Evolutionary conservation across 1,140 invertebrate species (phyloP).

Genomic region (Delia radicum): DNA sequence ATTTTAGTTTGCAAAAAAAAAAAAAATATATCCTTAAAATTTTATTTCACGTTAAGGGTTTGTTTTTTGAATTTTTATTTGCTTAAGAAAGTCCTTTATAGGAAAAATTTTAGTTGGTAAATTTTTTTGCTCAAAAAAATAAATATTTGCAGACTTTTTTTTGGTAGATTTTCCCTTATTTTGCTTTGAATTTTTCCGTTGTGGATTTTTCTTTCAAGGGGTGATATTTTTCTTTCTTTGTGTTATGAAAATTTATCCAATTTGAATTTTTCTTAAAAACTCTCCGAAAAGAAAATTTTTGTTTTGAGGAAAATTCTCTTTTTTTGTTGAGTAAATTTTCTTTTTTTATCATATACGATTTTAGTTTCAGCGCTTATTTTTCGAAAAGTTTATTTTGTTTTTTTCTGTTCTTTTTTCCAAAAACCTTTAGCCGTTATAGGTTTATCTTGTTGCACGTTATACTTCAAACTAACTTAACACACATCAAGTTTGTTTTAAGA

Average conservation of each 20-base stretch:
- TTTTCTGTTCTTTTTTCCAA: not conserved
- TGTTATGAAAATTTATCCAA: not conserved
- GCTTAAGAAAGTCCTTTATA: too few relatives aligned
- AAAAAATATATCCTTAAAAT: too few relatives aligned
- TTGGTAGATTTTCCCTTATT: slow-evolving; percentile 1
- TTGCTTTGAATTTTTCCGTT: not conserved
- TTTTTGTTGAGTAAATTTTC: not conserved
- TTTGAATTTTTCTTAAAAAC: not conserved
- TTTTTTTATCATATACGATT: not conserved
- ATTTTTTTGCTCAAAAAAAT: not conserved
- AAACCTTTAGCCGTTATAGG: slow-evolving; percentile 3
- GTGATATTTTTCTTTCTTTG: not conserved
- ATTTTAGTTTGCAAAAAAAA: too few relatives aligned
- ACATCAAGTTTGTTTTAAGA: not conserved
- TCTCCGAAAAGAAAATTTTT: not conserved
- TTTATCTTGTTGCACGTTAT: slow-evolving; percentile 24
- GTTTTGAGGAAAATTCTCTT: not conserved
- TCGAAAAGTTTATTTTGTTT: not conserved
- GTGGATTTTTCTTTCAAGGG: not conserved
- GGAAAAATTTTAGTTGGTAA: too few relatives aligned
- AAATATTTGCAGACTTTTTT: not conserved
- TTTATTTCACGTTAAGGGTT: not conserved
- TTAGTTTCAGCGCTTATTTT: not conserved
- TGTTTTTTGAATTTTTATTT: not conserved
- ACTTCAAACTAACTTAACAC: slow-evolving; percentile 13